Percentiles rank a stretch among this genome's conserved stretches.
phyloP scores from a whole-genome alignment of 2,888 invertebrate species.

The Lepidocyrtoides sp. region DNA sequence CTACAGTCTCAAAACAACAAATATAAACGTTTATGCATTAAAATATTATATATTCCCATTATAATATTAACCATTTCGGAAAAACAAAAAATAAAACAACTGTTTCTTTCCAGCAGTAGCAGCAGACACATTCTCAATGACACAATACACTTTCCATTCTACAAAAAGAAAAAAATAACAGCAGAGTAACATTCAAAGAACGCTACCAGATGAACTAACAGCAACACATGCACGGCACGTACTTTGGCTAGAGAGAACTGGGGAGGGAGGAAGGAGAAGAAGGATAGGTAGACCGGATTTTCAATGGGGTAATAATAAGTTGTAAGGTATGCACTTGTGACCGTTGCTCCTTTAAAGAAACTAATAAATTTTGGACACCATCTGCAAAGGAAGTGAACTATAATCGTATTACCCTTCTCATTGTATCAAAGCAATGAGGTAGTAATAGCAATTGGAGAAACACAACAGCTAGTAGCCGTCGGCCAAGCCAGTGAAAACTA shows the following conservation, averaged over 20 bases:
- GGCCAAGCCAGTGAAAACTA: constrained; percentile 23
- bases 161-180: neutral
- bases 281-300: constrained; percentile 72
- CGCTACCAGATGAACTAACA: too few species aligned
- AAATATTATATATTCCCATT: neutral
- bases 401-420: constrained; percentile 58
- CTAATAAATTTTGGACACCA: constrained; percentile 82
- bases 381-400: constrained; percentile 81
- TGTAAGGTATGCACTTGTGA: constrained; percentile 78
- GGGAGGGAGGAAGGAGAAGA: constrained; percentile 25
- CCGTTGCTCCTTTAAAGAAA: constrained; percentile 78
- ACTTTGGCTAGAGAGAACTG: neutral
- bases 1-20: neutral
- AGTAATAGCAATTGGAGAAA: constrained; percentile 31
- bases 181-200: neutral
- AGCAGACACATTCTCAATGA: constrained; percentile 22
- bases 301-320: constrained; percentile 77
- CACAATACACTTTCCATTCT: constrained; percentile 26
- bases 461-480: constrained; percentile 58
- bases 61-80: constrained; percentile 50
- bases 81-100: constrained; percentile 58
- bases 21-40: constrained; percentile 1
- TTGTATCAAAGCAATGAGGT: constrained; percentile 54
- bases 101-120: constrained; percentile 35
- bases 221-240: constrained; percentile 67